Evolutionary conservation across 1,140 invertebrate species (phyloP), one percentile per base, ranked within the genome.

Genomic region (Zaprionus capensis): DNA sequence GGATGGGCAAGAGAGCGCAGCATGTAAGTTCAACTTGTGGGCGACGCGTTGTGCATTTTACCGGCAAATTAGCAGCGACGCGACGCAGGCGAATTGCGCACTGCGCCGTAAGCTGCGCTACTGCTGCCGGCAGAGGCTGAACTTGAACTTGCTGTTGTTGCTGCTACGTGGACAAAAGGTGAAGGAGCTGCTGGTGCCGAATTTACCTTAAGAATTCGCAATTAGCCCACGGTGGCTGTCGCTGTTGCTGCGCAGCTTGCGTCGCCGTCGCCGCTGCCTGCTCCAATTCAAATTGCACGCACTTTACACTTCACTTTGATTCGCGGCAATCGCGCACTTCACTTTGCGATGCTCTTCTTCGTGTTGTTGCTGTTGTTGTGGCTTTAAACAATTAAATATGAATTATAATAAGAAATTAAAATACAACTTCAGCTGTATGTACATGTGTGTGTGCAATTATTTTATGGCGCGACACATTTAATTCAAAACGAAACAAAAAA

Each of bases 311-410:
- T 55, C 31, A 68, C 64, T 72, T 69, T 62, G 81, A 76, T 82
- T 66, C 73, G 58, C 72, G 67, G 38, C 49, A 63, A 46, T 46
- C 41, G 41, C 59, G 34, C 72, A 76, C 78, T 86, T 85, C 51
- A 75, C 67, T 85, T 22, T 20, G 20, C 58, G 46, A 44, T 51
- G 44, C 53, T 68, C 46, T 56, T 22, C 46, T 56, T 22, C 46
- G 38, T 59, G 12, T 38, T 36, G 41, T 38, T 67, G 46, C 46
- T 64, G 20, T 22, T 62, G 56, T 49, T 71, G 24, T 71, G 61
- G 56, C 24, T 67, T 74, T 74, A 51, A 71, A 71, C 84, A 88
- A 86, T 86, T 87, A 83, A 72, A 82, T 64, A 78, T 79, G 78
- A 65, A 75, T 81, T 75, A 78, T 68, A 73, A 65, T 65, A 78